Conservation (phyloP, 2,797 vertebrate genomes). For the Eulemur mongoz region DNA sequence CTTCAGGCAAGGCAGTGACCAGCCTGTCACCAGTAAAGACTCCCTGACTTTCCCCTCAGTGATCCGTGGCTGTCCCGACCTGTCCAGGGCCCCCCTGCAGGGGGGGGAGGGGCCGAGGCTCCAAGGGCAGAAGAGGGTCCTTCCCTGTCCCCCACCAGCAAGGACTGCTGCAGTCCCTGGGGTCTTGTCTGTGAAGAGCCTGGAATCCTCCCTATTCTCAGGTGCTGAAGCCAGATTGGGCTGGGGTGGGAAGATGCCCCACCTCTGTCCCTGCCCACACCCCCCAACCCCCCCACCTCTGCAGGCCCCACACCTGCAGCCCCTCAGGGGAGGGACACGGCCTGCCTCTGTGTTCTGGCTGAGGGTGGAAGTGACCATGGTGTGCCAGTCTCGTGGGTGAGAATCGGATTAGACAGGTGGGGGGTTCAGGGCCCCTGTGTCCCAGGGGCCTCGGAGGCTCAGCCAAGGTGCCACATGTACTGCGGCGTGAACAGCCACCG, state of each 20-base stretch:
- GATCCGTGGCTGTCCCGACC: too few relatives aligned
- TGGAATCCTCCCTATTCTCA: not conserved
- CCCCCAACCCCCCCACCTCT: not conserved
- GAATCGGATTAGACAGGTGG: not conserved
- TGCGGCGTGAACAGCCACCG: fast-evolving
- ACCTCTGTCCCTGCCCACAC: not conserved
- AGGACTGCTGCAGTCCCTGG: fast-evolving
- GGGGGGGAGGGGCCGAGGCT: not conserved
- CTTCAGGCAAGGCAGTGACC: not conserved
- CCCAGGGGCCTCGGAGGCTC: too few relatives aligned
- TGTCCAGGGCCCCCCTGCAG: not conserved
- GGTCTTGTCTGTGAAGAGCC: not conserved
- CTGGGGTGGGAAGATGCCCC: not conserved
- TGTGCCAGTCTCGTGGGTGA: not conserved
- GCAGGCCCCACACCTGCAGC: not conserved
- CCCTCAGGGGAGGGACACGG: not conserved
- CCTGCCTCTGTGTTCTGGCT: not conserved
- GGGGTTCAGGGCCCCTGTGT: not conserved
- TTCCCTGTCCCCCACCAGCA: not conserved
- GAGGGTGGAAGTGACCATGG: not conserved
- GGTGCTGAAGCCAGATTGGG: not conserved
- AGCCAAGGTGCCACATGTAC: not conserved
- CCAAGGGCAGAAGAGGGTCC: not conserved
- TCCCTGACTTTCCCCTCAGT: too few relatives aligned
- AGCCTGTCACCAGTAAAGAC: not conserved